A percentile compares a stretch with the other conserved stretches of the same genome.
phyloP scores from a whole-genome alignment of 2,888 invertebrate genomes.

The Ecliptopera silaceata region DNA sequence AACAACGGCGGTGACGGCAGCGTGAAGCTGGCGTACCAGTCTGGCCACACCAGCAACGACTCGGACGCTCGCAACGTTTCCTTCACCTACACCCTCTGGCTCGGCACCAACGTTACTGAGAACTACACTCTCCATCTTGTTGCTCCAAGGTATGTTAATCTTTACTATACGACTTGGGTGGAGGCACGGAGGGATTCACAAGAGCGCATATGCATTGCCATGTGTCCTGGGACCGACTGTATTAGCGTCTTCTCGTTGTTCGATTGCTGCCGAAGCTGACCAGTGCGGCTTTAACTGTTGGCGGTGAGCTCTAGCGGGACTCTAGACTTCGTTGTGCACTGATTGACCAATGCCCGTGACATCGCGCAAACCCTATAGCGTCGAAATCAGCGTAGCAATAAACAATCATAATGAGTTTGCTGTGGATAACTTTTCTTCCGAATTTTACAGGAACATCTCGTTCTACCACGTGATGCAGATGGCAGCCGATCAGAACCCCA shows the following conservation, averaged over 20 bases:
- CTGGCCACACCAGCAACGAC: conserved; percentile 80
- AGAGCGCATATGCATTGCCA: no score
- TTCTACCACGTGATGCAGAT: conserved; percentile 91
- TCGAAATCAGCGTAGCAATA: no score
- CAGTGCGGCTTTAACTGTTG: no score
- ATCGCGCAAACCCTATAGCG: no score
- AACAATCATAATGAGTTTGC: no score
- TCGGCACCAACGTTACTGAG: conserved; percentile 92
- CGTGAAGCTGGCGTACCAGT: conserved; percentile 72
- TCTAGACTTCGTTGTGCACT: no score
- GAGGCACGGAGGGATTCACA: no score
- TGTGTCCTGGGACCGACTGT: no score
- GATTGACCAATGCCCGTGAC: no score
- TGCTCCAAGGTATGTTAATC: conserved; percentile 83
- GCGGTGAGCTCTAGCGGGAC: no score
- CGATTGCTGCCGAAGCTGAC: no score
- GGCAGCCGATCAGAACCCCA: conserved; percentile 90
- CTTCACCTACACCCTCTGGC: conserved; percentile 94
- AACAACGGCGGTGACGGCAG: conserved; percentile 75
- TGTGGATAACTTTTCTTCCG: not conserved
- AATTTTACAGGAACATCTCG: conserved; percentile 81
- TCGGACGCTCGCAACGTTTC: conserved; percentile 88
- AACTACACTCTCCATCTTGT: conserved; percentile 89
- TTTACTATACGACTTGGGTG: not conserved
- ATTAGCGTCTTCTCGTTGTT: no score